phyloP scores from a whole-genome alignment of 1,140 invertebrate species.

The Oscheius sp. region DNA sequence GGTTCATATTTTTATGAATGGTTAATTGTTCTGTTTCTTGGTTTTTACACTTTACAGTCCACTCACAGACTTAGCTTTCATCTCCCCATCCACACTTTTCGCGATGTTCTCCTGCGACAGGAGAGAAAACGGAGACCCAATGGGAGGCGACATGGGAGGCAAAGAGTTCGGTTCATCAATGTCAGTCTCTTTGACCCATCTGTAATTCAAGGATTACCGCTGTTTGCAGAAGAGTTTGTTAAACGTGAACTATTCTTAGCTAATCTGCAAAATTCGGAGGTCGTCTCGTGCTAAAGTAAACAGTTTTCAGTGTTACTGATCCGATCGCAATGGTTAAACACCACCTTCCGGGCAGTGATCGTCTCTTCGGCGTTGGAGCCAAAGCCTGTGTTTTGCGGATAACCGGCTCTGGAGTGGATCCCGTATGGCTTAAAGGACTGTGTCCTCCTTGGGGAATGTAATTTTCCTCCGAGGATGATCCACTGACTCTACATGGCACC shows the following conservation, averaged over 20 bases:
- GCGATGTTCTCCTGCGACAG: slow-evolving; percentile 5
- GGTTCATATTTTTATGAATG: neutral
- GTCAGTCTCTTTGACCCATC: slow-evolving; percentile 34
- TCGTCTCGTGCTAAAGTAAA: too few species aligned
- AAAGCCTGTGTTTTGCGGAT: neutral
- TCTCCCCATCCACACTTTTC: slow-evolving; percentile 18
- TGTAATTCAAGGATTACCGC: neutral
- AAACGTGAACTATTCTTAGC: too few species aligned
- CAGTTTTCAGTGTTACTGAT: neutral
- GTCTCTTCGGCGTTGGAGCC: slow-evolving; percentile 11
- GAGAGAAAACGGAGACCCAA: slow-evolving; percentile 2
- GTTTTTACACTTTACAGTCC: neutral
- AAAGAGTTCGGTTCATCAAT: slow-evolving; percentile 22
- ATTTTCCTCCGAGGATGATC: slow-evolving; percentile 8
- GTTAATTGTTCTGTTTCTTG: neutral
- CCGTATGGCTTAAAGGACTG: slow-evolving; percentile 23
- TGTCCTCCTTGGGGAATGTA: slow-evolving; percentile 5
- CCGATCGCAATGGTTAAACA: neutral
- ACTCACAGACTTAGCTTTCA: neutral
- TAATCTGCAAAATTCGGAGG: too few species aligned
- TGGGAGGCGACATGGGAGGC: slow-evolving; percentile 21
- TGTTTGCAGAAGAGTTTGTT: neutral
- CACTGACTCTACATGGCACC: slow-evolving; percentile 8
- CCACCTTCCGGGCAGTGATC: slow-evolving; percentile 12
- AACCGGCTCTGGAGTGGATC: slow-evolving; percentile 28